Base-by-base conservation (phyloP, 2,113 vertebrate genomes). In the Madoqua kirkii region DNA sequence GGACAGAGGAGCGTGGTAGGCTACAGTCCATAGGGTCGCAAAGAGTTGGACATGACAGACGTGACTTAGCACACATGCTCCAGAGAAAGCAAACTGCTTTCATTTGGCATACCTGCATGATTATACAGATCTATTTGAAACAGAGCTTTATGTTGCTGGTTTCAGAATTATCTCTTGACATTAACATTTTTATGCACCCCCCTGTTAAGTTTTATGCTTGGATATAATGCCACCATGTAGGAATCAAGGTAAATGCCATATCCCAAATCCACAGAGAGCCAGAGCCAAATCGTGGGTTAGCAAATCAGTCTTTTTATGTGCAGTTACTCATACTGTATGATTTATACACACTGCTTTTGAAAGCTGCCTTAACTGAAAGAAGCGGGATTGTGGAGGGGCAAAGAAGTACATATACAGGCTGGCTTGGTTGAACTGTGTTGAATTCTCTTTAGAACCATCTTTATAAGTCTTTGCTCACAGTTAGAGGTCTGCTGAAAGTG, bases 121-220 rank as follows among this genome's bases (percentile, higher is more conserved):
- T 91, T 81, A 57, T 54, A 40, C 7, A 85, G 21, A 86, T 74
- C 21, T 27, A 57, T 78, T 86, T 97, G 85, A 98, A 97, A 50
- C 92, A 48, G 87, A 96, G 96, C 97, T 98, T 95, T 60, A 36
- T 93, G 95, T 50, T 92, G 71, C 82, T 98, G 97, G 93, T 97
- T 98, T 98, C 74, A 98, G 98, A 98, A 98, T 98, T 97, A 98
- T 97, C 95, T 98, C 96, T 96, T 96, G 98, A 97, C 98, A 96
- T 98, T 98, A 98, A 98, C 98, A 97, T 98, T 97, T 98, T 98
- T 98, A 98, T 97, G 97, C 95, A 98, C 94, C 91, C 91, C 92
- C 92, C 76, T 89, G 92, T 98, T 98, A 98, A 98, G 97, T 98
- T 98, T 98, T 98, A 98, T 98, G 97, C 95, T 97, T 88, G 57